Evolutionary conservation across 2,888 invertebrate species (phyloP).

Genomic region (Gymnocheta viridis): DNA sequence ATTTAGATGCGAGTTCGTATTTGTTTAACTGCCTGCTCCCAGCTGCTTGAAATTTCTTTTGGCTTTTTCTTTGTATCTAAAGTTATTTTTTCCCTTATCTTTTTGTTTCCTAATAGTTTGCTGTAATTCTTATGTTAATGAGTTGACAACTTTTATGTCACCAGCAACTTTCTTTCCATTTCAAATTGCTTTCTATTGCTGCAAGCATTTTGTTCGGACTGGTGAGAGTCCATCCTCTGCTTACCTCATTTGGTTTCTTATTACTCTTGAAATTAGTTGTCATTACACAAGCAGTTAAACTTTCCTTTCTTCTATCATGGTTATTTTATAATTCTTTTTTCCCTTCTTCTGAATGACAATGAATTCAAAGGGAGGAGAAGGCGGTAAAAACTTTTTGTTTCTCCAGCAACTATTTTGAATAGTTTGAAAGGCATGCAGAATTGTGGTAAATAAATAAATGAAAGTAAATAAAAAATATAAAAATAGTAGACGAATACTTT

Average conservation of each 20-base stretch:
- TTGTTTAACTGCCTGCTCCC: conserved; percentile 28
- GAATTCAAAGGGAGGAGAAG: background rate
- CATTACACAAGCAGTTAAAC: conserved; percentile 66
- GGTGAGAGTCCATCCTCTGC: conserved; percentile 13
- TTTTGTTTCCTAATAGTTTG: conserved; percentile 33
- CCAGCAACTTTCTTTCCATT: conserved; percentile 51
- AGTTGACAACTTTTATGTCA: conserved; percentile 61
- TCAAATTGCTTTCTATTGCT: conserved; percentile 16
- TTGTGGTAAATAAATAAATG: conserved; percentile 14
- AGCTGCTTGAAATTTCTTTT: conserved; percentile 36
- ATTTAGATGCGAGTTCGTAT: conserved; percentile 22
- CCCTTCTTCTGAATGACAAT: conserved; percentile 6
- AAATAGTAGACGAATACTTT: conserved; percentile 16
- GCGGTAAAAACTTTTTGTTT: conserved; percentile 9
- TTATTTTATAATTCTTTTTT: conserved; percentile 37
- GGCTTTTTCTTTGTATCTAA: background rate
- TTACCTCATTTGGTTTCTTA: conserved; percentile 65
- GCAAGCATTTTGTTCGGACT: conserved; percentile 6
- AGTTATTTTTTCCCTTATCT: background rate
- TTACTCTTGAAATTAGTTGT: conserved; percentile 68
- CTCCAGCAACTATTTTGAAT: conserved; percentile 22
- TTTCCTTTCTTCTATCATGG: conserved; percentile 52
- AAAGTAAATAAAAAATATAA: background rate
- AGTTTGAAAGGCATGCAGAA: conserved; percentile 19
- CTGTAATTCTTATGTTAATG: conserved; percentile 68